These are phyloP conservation scores for Vireo griseus DNA, from an alignment of 2,797 vertebrate species.

Conservation along the genomic window DNA sequence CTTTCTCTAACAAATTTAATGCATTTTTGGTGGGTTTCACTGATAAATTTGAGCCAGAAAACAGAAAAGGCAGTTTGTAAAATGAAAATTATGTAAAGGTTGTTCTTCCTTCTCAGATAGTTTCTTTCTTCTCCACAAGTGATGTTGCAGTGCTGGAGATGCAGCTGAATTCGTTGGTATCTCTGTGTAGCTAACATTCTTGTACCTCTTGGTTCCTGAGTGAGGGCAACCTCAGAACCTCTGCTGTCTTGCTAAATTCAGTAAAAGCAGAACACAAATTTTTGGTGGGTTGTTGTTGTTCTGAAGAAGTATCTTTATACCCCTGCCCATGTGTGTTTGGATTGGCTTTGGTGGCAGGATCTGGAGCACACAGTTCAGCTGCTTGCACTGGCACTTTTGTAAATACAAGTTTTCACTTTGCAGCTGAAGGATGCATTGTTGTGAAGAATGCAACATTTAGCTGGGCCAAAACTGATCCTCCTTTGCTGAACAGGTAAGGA, in stretches of 20 bases:
- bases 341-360: not conserved
- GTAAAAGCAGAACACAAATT: not conserved
- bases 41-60: not conserved
- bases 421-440: slow-evolving; percentile 78
- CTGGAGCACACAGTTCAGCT: not conserved
- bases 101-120: not conserved
- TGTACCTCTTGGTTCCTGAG: not conserved
- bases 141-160: not conserved
- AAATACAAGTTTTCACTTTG: not conserved
- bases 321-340: not conserved
- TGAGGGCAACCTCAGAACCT: not conserved
- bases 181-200: not conserved
- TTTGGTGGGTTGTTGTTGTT: not conserved
- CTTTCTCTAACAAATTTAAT: not conserved
- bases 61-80: not conserved
- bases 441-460: slow-evolving; percentile 86
- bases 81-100: not conserved
- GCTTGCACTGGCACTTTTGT: not conserved
- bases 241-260: not conserved
- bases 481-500: slow-evolving; percentile 82
- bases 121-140: not conserved
- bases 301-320: not conserved
- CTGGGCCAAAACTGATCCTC: slow-evolving; percentile 85
- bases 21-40: not conserved
- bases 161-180: not conserved